These are phyloP conservation scores for Threskiornis aethiopicus DNA, from an alignment of 2,797 vertebrate genomes.

Conservation along the genomic window DNA sequence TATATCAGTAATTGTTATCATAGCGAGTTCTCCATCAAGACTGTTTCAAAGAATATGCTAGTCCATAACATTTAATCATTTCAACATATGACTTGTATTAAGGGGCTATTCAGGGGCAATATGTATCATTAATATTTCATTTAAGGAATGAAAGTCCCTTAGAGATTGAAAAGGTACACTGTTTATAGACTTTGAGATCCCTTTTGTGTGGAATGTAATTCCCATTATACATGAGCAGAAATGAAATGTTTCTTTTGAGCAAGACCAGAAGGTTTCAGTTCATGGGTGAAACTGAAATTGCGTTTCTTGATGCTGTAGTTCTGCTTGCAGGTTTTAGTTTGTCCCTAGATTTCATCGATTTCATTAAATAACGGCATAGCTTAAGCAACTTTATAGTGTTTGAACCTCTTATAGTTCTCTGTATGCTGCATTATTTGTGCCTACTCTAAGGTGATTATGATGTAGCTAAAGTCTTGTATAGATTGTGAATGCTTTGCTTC, in stretches of 20 bases:
- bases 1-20: slow-evolving; percentile 58
- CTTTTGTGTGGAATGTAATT: slow-evolving; percentile 64
- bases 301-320: slow-evolving; percentile 55
- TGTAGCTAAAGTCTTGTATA: slow-evolving; percentile 25
- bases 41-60: slow-evolving; percentile 57
- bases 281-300: slow-evolving; percentile 48
- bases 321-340: slow-evolving; percentile 50
- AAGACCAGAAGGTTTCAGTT: slow-evolving; percentile 63
- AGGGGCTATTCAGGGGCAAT: slow-evolving; percentile 63
- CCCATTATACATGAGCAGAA: slow-evolving; percentile 62
- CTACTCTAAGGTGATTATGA: slow-evolving; percentile 15
- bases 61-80: slow-evolving; percentile 65
- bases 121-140: slow-evolving; percentile 68
- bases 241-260: slow-evolving; percentile 41
- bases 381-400: slow-evolving; percentile 52
- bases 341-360: slow-evolving; percentile 16
- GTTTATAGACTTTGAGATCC: slow-evolving; percentile 63
- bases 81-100: slow-evolving; percentile 72
- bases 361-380: slow-evolving; percentile 13
- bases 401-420: slow-evolving; percentile 26
- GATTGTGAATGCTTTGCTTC: slow-evolving; percentile 44
- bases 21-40: slow-evolving; percentile 56
- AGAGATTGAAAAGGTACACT: slow-evolving; percentile 70
- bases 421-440: slow-evolving; percentile 53
- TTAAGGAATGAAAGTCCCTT: slow-evolving; percentile 66